A percentile compares a stretch with the other conserved stretches of the same genome.
phyloP scores from a whole-genome alignment of 2,797 vertebrate species.

The Heteromormyrus szaboi region DNA sequence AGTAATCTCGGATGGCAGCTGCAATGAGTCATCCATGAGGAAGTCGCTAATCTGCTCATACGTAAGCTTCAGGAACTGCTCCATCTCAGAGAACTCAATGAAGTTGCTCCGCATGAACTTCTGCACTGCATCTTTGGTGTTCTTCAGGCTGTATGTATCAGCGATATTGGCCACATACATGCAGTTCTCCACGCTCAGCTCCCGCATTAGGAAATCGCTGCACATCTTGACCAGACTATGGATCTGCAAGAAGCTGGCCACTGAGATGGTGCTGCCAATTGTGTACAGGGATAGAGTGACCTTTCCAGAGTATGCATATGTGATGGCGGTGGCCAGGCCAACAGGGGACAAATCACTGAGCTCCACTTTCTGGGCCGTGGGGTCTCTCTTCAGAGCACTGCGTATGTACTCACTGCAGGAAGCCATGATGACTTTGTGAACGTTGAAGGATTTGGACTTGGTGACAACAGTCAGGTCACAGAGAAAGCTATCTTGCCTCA shows the following conservation, averaged over 20 bases:
- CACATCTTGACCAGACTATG: slow-evolving; percentile 93
- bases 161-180: slow-evolving; percentile 96
- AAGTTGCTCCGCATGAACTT: slow-evolving; percentile 97
- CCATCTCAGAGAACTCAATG: slow-evolving; percentile 96
- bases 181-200: slow-evolving; percentile 94
- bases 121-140: slow-evolving; percentile 80
- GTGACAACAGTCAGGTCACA: slow-evolving; percentile 90
- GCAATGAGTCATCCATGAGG: slow-evolving; percentile 86
- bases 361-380: slow-evolving; percentile 80
- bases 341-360: slow-evolving; percentile 86
- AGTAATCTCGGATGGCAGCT: slow-evolving; percentile 90
- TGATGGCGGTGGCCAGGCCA: slow-evolving; percentile 87
- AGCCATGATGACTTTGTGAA: slow-evolving; percentile 94
- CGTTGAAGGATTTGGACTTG: slow-evolving; percentile 91
- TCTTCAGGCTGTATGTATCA: slow-evolving; percentile 86
- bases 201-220: slow-evolving; percentile 91
- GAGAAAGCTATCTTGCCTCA: slow-evolving; percentile 90
- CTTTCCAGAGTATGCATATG: slow-evolving; percentile 94
- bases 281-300: slow-evolving; percentile 92
- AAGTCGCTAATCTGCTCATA: slow-evolving; percentile 98
- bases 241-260: slow-evolving; percentile 85
- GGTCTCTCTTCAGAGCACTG: slow-evolving; percentile 86
- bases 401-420: slow-evolving; percentile 92
- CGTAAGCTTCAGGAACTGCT: slow-evolving; percentile 96
- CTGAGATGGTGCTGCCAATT: slow-evolving; percentile 93